Evolutionary conservation across 2,888 invertebrate species (phyloP).

Genomic region (Leptodirus hochenwartii): DNA sequence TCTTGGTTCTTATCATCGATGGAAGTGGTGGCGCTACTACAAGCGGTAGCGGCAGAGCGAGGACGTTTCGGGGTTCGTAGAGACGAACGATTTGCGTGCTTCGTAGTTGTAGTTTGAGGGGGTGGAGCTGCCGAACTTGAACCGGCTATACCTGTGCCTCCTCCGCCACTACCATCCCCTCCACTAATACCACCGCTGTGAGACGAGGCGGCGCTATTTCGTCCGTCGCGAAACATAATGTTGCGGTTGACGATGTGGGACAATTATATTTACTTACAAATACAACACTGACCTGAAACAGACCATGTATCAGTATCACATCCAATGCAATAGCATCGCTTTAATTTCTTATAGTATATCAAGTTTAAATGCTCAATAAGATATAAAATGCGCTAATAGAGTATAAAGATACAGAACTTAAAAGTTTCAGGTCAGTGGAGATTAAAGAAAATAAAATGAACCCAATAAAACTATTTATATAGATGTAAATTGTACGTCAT

Average conservation of each 20-base stretch:
- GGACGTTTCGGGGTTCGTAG: slow-evolving; percentile 31
- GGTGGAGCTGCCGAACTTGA: slow-evolving; percentile 22
- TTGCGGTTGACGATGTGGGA: not conserved
- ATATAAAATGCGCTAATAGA: too few species aligned
- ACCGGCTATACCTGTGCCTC: too few species aligned
- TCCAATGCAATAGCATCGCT: too few species aligned
- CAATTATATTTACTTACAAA: slow-evolving; percentile 10
- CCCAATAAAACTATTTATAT: not conserved
- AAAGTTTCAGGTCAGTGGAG: slow-evolving; percentile 20
- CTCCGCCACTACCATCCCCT: too few species aligned
- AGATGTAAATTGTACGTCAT: slow-evolving; percentile 6
- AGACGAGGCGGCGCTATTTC: slow-evolving; percentile 27
- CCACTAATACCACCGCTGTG: too few species aligned
- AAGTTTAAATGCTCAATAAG: too few species aligned
- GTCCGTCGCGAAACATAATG: slow-evolving; percentile 25
- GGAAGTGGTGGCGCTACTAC: slow-evolving; percentile 43
- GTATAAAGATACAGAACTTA: slow-evolving; percentile 18
- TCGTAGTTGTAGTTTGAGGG: too few species aligned
- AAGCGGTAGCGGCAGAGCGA: slow-evolving; percentile 28
- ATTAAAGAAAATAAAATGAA: slow-evolving; percentile 17
- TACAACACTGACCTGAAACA: slow-evolving; percentile 36
- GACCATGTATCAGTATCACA: too few species aligned
- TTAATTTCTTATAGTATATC: too few species aligned
- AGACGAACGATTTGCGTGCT: slow-evolving; percentile 26
- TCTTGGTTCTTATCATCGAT: slow-evolving; percentile 27